Evolutionary conservation across 2,113 vertebrate species (phyloP).

Genomic region (Acinonyx jubatus): DNA sequence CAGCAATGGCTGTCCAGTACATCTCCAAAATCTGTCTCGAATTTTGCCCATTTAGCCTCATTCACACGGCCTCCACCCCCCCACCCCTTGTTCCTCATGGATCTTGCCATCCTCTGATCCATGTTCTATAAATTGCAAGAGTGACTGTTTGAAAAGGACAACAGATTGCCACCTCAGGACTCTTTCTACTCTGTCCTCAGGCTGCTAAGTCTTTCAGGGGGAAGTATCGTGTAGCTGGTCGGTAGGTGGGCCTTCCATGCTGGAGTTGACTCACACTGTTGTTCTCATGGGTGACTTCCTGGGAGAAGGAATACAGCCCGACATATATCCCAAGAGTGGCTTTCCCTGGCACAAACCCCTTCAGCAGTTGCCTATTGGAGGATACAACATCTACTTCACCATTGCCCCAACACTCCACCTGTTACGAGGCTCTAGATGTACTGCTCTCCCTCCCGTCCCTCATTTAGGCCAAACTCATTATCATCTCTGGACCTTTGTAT

Average conservation of each 20-base stretch:
- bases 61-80: neutral
- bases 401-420: neutral
- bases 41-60: neutral
- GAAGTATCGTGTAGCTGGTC: neutral
- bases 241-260: neutral
- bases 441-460: too few species aligned
- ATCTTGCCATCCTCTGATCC: neutral
- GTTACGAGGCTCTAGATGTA: neutral
- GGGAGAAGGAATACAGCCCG: neutral
- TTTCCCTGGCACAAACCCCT: neutral
- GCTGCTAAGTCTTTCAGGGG: neutral
- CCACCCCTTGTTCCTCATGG: neutral
- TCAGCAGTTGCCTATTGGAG: neutral
- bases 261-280: neutral
- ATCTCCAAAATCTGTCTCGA: neutral
- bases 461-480: neutral
- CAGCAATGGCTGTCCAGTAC: neutral
- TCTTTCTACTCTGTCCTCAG: neutral
- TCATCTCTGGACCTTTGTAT: neutral
- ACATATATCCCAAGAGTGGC: neutral
- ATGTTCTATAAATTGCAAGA: neutral
- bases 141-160: neutral
- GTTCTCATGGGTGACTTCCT: neutral
- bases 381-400: neutral
- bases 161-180: neutral